Base-by-base conservation (phyloP, 2,888 invertebrate species). In the Theretra japonica region DNA sequence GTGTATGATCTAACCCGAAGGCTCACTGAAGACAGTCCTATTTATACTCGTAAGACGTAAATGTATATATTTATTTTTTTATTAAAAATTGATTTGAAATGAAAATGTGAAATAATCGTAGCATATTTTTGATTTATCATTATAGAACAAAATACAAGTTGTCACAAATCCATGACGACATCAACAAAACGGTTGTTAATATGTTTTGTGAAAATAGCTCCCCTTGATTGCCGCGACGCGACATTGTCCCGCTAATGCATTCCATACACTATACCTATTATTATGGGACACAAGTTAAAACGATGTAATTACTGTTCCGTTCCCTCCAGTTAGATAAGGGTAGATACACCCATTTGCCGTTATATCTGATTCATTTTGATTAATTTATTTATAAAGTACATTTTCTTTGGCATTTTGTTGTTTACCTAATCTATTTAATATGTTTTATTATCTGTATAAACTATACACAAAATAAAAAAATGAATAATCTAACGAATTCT, bases 291-390 rank as follows among this genome's bases (percentile, higher is more conserved):
- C 86, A 86, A 91, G 87, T 87, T 84, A 87, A 90, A 92, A 92
- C 88, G 87, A 80, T 81, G 82, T 93, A 92, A 93, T 93, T 92
- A 91, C 86, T 88, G 87, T 91, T 92, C 91, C 88, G 87, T 85
- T 83, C 83, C 85, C 84, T 84, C 85, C 83, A 84, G 85, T 82
- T 80, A 84, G 80, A 82, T 78, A 81, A 82, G 81, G 82, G 79
- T 82, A 87, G 88, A 90, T 88, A 87, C 78, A 80, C 83, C 83
- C 75, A 87, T 88, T 89, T 86, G 17, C 25, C 23, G 58, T 30
- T 4, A 69, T 58, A 70, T 69, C 53, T 56, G 56, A 69, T n/a
- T n/a, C n/a, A 68, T 23, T 68, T 23, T 25, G 4, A 68, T 6
- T 19, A 6, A 41, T 48, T n/a, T 48, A 33, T 69, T n/a, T 30